Conservation (phyloP, 1,140 invertebrate species). For the Zophobas atratus region DNA sequence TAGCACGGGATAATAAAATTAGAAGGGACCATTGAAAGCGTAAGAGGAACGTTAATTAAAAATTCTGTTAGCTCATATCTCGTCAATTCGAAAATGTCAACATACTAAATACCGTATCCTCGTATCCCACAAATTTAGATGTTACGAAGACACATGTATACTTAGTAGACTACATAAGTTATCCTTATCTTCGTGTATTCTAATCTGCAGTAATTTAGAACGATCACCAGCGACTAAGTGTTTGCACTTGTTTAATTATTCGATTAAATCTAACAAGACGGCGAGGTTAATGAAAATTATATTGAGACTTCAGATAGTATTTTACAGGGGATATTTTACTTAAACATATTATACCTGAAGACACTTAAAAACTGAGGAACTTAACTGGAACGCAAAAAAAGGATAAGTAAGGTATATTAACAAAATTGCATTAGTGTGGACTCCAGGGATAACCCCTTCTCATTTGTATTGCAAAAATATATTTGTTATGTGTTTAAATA, state of each 20-base stretch:
- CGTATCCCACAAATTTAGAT: neutral
- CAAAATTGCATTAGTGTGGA: too few relatives aligned
- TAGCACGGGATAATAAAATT: neutral
- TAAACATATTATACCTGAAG: too few relatives aligned
- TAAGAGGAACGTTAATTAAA: slow-evolving; percentile 2
- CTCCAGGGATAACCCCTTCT: too few relatives aligned
- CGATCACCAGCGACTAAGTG: neutral
- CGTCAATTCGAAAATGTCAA: neutral
- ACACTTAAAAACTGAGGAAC: too few relatives aligned
- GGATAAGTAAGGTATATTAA: too few relatives aligned
- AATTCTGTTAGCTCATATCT: neutral
- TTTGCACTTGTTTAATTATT: neutral
- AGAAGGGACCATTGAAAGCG: neutral
- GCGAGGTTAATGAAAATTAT: too few relatives aligned
- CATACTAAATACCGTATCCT: neutral
- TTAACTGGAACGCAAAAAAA: too few relatives aligned
- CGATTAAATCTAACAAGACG: neutral
- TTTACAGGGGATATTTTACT: too few relatives aligned
- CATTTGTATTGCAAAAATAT: too few relatives aligned
- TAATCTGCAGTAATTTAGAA: neutral
- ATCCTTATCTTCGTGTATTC: neutral
- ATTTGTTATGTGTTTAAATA: too few relatives aligned
- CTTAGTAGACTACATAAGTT: neutral
- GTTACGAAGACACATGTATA: neutral
- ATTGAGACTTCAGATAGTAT: too few relatives aligned